phyloP scores from a whole-genome alignment of 1,140 invertebrate genomes.

The Chrysomallon squamiferum region DNA sequence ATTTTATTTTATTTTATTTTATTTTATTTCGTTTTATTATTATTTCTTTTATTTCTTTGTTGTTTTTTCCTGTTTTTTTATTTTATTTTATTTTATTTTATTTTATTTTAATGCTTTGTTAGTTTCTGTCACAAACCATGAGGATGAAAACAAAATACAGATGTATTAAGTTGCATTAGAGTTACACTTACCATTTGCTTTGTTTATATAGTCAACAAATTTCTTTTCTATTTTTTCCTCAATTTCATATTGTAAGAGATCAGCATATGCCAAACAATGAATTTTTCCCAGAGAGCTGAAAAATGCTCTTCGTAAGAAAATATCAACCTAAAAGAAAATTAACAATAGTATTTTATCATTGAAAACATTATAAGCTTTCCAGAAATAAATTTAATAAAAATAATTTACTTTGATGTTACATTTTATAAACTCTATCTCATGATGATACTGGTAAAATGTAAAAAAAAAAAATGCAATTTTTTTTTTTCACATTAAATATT shows the following conservation, averaged over 20 bases:
- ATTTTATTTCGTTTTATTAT: too few species aligned
- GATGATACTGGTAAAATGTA: not conserved
- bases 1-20: too few species aligned
- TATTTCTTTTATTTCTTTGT: too few species aligned
- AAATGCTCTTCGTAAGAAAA: slow-evolving; percentile 34
- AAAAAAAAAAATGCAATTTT: not conserved
- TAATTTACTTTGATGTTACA: too few species aligned
- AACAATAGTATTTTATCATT: not conserved
- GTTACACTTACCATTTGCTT: not conserved
- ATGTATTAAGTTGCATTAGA: too few species aligned
- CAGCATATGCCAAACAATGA: slow-evolving; percentile 41
- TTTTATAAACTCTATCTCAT: too few species aligned
- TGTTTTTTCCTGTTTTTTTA: too few species aligned
- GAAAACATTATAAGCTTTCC: not conserved
- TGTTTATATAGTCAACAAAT: slow-evolving; percentile 22
- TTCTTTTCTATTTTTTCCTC: slow-evolving; percentile 30
- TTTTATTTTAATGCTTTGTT: too few species aligned
- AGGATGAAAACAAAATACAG: too few species aligned
- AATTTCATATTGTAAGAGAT: slow-evolving; percentile 42
- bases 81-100: too few species aligned
- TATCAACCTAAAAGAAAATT: slow-evolving; percentile 31
- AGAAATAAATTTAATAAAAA: too few species aligned
- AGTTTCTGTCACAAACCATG: too few species aligned
- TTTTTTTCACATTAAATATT: not conserved
- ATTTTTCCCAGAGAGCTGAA: slow-evolving; percentile 23